Base-by-base conservation (phyloP, 2,797 vertebrate species). In the Fratercula arctica region DNA sequence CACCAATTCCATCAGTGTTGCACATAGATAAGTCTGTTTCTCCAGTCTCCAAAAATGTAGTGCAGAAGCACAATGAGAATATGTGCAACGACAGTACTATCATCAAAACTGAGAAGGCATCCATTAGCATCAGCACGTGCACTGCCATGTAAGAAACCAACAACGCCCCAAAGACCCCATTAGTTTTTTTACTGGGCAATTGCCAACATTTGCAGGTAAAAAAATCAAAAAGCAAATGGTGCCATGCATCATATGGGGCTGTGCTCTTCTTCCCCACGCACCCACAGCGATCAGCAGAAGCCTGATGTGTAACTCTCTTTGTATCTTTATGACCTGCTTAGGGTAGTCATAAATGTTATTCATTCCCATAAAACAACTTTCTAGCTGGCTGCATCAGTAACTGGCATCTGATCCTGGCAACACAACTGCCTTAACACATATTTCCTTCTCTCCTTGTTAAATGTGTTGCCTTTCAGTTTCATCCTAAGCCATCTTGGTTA, bases 341-440 rank as follows among this genome's bases (percentile, higher is more conserved):
- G 74, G 31, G 33, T 45, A 94, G 88, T 74, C 82, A 79, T 95
- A 94, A 94, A 96, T 72, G 68, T 89, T 96, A 75, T 87, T 89
- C 46, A 17, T 83, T 84, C 82, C 67, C 91, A 95, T 97, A 93
- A 95, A 97, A 94, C 67, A 84, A 81, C 78, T 81, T 92, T 89
- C 78, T 95, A 85, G 91, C 73, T 95, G 90, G 69, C 85, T 86
- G 74, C 84, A 68, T 87, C 83, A 84, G 63, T 61, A 96, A 87
- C 95, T 95, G 90, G 90, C 92, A 89, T 89, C 79, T 82, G 87
- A 85, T 87, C 70, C 72, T 90, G 70, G 90, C 72, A 94, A 74
- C 31, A 66, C 53, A 90, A 57, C 77, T 25, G 74, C 92, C 72
- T 74, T 68, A 90, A 82, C 93, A 87, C 43, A 13, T 80, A 94